Evolutionary conservation across 2,113 vertebrate species (phyloP).

Genomic region (Nyctereutes procyonoides): DNA sequence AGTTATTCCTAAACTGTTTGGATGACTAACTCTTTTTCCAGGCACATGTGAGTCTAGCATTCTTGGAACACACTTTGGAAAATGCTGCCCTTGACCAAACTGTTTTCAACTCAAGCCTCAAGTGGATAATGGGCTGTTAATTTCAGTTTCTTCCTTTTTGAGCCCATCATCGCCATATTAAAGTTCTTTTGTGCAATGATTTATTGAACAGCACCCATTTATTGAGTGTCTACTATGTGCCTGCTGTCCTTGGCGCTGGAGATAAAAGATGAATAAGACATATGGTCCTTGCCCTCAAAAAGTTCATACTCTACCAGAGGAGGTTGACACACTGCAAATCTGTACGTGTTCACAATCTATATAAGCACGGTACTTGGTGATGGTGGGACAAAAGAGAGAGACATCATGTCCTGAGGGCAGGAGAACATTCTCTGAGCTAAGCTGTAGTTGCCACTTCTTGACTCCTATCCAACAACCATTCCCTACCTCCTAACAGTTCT

Average conservation of each 20-base stretch:
- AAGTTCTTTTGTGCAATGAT: not conserved
- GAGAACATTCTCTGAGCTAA: not conserved
- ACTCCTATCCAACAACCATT: not conserved
- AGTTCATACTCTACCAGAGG: not conserved
- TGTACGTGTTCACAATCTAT: not conserved
- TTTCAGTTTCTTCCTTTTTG: not conserved
- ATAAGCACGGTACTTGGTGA: not conserved
- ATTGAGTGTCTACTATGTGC: not conserved
- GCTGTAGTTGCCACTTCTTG: not conserved
- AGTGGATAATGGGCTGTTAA: not conserved
- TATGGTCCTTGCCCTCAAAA: not conserved
- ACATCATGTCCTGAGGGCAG: not conserved
- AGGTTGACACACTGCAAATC: not conserved
- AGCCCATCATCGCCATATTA: not conserved
- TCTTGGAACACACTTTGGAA: conserved; percentile 33
- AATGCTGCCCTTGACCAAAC: not conserved
- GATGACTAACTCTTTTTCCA: not conserved
- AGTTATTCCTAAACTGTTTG: not conserved
- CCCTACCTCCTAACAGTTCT: too few relatives aligned
- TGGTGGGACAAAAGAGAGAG: not conserved
- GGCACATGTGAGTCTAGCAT: not conserved
- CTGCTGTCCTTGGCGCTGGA: not conserved
- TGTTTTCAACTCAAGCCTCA: not conserved
- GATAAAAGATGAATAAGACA: not conserved
- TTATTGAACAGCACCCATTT: not conserved